Conservation (phyloP, 2,797 vertebrate genomes). For the Micropoecilia bifurca region DNA sequence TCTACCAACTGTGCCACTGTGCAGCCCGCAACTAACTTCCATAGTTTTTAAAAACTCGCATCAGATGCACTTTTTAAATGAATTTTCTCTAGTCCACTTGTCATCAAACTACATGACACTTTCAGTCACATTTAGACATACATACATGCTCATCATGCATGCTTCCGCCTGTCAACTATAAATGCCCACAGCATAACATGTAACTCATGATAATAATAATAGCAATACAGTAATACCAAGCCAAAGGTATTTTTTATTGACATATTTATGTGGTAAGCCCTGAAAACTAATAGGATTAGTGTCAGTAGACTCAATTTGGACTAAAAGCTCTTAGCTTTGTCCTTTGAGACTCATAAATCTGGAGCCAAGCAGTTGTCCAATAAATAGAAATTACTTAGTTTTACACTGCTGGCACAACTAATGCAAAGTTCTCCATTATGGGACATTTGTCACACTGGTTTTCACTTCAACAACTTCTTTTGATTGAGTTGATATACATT, state of each 20-base stretch:
- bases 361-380: too few species aligned
- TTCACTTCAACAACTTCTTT: background rate
- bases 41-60: background rate
- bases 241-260: background rate
- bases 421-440: too few species aligned
- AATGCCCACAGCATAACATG: background rate
- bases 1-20: too few species aligned
- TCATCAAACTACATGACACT: background rate
- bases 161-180: background rate
- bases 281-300: background rate
- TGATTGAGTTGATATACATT: background rate
- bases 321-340: background rate
- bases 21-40: background rate
- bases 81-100: background rate
- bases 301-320: background rate
- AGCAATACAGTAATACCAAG: background rate
- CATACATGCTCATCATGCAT: too few species aligned
- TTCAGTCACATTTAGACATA: too few species aligned
- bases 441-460: too few species aligned
- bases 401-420: too few species aligned
- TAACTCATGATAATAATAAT: background rate
- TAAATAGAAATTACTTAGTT: too few species aligned
- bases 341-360: too few species aligned
- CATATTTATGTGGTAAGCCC: background rate
- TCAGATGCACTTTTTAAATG: background rate